These are phyloP conservation scores for Chaitophorus viminalis DNA, from an alignment of 2,888 invertebrate species.

Conservation along the genomic window DNA sequence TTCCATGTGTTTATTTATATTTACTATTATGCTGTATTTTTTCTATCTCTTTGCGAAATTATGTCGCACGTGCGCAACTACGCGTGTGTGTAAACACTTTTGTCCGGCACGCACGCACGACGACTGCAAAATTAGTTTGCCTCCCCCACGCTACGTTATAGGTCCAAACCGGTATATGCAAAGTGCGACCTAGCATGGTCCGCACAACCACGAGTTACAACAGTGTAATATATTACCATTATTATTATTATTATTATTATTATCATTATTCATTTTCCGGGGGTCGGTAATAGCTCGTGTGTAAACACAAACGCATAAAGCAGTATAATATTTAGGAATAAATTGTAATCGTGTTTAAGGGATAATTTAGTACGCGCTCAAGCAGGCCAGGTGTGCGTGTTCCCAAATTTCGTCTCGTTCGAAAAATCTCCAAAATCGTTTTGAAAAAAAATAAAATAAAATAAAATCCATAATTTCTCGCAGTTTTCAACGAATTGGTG, in stretches of 20 bases:
- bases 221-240: background rate
- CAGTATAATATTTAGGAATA: no score
- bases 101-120: background rate
- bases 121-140: background rate
- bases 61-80: background rate
- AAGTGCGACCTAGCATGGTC: background rate
- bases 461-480: no score
- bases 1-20: background rate
- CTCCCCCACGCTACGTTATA: background rate
- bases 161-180: background rate
- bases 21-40: background rate
- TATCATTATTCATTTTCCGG: background rate
- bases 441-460: no score
- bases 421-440: background rate
- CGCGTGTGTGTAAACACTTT: background rate
- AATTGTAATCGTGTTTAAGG: no score
- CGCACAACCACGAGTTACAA: background rate
- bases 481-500: no score
- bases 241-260: background rate
- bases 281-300: background rate
- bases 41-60: constrained; percentile 1
- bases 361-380: background rate
- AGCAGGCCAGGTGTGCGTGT: background rate
- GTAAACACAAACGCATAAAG: background rate
- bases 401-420: background rate